Percentiles rank a stretch among this genome's conserved stretches.
Evolutionary conservation across 2,888 invertebrate genomes (phyloP).

Genomic region (Machimus atricapillus): DNA sequence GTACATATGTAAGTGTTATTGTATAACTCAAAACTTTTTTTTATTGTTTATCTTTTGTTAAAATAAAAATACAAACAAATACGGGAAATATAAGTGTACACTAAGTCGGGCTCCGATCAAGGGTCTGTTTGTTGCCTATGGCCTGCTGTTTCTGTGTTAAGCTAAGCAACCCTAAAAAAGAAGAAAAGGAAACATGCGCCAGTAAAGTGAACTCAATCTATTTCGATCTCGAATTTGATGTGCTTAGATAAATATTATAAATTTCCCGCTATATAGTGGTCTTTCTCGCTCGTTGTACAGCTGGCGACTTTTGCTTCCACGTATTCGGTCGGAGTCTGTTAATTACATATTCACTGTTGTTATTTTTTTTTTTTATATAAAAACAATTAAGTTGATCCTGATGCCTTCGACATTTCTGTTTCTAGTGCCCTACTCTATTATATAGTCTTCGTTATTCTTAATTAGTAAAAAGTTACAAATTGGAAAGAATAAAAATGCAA

Average conservation of each 20-base stretch:
- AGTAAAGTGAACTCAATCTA: not conserved
- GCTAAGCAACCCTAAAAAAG: not conserved
- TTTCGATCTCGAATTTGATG: not conserved
- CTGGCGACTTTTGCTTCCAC: not conserved
- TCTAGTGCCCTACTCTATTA: conserved; percentile 31
- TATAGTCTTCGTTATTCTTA: conserved; percentile 34
- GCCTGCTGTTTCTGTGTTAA: not conserved
- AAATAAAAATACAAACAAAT: not conserved
- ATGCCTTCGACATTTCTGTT: conserved; percentile 31
- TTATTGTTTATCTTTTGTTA: conserved; percentile 33
- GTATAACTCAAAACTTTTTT: conserved; percentile 17
- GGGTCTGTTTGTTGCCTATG: not conserved
- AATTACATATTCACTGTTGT: conserved; percentile 23
- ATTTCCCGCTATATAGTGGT: not conserved
- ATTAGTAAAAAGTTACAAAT: conserved; percentile 31
- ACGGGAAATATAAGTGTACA: conserved; percentile 3
- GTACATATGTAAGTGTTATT: conserved; percentile 31
- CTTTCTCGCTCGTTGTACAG: not conserved
- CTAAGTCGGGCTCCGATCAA: conserved; percentile 3
- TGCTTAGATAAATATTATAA: not conserved
- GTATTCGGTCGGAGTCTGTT: not conserved
- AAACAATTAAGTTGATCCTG: conserved; percentile 27
- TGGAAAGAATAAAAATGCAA: conserved; percentile 25
- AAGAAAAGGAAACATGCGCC: not conserved
- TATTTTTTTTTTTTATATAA: conserved; percentile 20